Evolutionary conservation across 2,797 vertebrate genomes (phyloP), one percentile per base, ranked within the genome.

Genomic region (Anguilla pacifica): DNA sequence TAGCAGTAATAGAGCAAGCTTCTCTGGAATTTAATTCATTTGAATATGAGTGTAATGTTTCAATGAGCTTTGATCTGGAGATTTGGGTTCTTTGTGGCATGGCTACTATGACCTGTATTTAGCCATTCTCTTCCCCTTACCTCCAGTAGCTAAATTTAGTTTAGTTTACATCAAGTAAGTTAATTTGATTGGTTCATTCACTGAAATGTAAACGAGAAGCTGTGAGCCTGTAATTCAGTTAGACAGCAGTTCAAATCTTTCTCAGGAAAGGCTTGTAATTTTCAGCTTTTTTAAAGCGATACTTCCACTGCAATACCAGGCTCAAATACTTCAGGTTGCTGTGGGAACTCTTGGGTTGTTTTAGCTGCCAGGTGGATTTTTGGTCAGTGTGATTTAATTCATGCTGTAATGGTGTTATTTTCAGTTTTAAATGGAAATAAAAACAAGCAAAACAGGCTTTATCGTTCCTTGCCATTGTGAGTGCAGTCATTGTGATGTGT

Each of bases 11-110:
- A 31, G n/a, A 13, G 85, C 49, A 57, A 88, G 83, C 72, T 31
- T 0, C 46, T 85, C 86, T 84, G 19, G 84, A 92, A 92, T 93
- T 93, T 91, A 91, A 91, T 94, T 43, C 88, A 81, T 93, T 94
- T 94, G 92, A 92, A 92, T 94, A 90, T 51, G 43, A 46, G 25
- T 88, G 39, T 51, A 74, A 25, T 88, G 43, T 28, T 10, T 49
- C 74, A 90, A 91, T 89, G 89, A 91, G 91, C 35, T 72, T 35
- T 39, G 86, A 61, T 87, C 90, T 88, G 79, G 43, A 88, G 57
- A 88, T n/a, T 72, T 70, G 9, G 19, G 10, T 72, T 49, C n/a
- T 31, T 10, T 35, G 31, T 46, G 43, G 43, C 43, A 0, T 35
- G 31, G 11, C 72, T n/a, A 28, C 64, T 70, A 70, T 46, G 43